Base-by-base conservation (phyloP, 2,888 invertebrate species). In the Coenonympha glycerion region DNA sequence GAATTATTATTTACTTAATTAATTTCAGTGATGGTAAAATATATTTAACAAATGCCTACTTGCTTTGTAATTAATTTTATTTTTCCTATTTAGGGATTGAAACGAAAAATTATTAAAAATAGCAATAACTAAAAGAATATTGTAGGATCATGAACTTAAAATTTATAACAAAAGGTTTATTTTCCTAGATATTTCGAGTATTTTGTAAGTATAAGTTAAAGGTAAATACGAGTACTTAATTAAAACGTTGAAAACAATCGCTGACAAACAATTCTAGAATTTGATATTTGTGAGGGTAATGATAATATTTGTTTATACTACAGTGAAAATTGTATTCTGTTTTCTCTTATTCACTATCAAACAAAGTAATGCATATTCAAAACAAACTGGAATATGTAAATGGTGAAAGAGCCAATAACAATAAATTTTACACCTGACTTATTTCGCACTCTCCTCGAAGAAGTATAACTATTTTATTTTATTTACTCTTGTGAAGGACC, bases 321-420 rank as follows among this genome's bases (percentile, higher is more conserved):
- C 49, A 56, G 55, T 55, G 44, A 52, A 50, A 52, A 22, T 22
- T 46, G 39, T 49, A 51, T 49, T 52, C 45, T 28, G 39, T 48
- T 48, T 42, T 39, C 37, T 34, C 31, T 42, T 24, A 33, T 39
- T 50, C 36, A 28, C 47, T 41, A 55, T 42, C 51, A 54, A 51
- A 48, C 42, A 55, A 49, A 50, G 28, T 53, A 49, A 61, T 62
- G 55, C 55, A 60, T 64, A 62, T 61, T 59, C 56, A 62, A 57
- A 46, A 45, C 39, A 54, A 53, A 53, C 53, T 53, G 49, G 49
- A 48, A 45, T 59, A 52, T 49, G 51, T 55, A 56, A 61, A 58
- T 63, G 57, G 28, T 61, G 57, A 56, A 56, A 63, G 56, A 63
- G 57, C 59, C 58, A 62, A 65, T 68, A 66, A 65, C 61, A 61